phyloP scores from a whole-genome alignment of 2,797 vertebrate species.

The Alauda arvensis region DNA sequence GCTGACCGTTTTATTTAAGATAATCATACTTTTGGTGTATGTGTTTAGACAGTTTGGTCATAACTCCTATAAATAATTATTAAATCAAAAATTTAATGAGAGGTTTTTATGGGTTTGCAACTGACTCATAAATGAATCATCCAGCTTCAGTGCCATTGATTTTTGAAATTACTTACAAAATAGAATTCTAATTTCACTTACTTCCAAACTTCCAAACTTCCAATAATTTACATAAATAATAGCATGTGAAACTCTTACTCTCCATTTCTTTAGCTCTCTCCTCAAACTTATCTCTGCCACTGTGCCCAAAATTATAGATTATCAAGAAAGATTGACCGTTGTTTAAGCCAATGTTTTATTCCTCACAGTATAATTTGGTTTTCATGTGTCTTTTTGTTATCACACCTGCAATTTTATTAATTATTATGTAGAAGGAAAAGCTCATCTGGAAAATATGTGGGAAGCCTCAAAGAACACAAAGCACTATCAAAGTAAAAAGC shows the following conservation, averaged over 20 bases:
- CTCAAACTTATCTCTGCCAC: neutral
- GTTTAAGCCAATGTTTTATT: neutral
- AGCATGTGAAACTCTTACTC: neutral
- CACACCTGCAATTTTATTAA: neutral
- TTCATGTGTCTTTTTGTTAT: neutral
- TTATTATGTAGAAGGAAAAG: neutral
- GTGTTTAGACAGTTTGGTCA: neutral
- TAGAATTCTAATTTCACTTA: neutral
- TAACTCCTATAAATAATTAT: neutral
- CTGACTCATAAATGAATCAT: slow-evolving; percentile 16
- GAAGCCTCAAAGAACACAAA: neutral
- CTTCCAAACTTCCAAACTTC: no score
- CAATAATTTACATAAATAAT: neutral
- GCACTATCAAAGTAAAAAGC: neutral
- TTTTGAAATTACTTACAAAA: neutral
- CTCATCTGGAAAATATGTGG: neutral
- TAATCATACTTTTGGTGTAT: neutral
- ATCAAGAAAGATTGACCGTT: neutral
- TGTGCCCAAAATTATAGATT: neutral
- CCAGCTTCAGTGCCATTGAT: neutral
- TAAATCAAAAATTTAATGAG: neutral
- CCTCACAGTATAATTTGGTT: neutral
- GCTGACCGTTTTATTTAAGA: neutral
- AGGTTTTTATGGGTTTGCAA: slow-evolving; percentile 1
- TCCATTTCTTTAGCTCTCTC: neutral